Evolutionary conservation across 2,797 vertebrate species (phyloP).

Genomic region (Danionella dracula): DNA sequence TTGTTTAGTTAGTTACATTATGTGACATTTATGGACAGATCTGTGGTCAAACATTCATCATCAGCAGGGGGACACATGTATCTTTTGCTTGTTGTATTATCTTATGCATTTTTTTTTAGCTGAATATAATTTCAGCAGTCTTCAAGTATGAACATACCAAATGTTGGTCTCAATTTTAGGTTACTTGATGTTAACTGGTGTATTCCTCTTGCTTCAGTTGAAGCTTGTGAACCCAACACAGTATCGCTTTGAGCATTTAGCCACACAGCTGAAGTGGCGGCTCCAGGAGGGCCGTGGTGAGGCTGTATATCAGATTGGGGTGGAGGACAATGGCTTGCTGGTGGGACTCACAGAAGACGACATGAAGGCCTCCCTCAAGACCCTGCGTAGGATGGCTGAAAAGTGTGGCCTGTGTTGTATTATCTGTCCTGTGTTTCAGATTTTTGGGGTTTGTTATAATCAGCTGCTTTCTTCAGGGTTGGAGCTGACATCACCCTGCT

Average conservation of each 20-base stretch:
- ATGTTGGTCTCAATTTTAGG: neutral
- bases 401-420: slow-evolving; percentile 66
- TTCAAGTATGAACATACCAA: neutral
- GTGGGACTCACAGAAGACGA: slow-evolving; percentile 89
- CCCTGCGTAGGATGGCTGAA: slow-evolving; percentile 91
- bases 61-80: no score
- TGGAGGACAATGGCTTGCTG: slow-evolving; percentile 93
- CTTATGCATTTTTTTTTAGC: no score
- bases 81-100: no score
- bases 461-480: slow-evolving; percentile 67
- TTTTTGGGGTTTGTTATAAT: neutral
- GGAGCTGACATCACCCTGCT: slow-evolving; percentile 92
- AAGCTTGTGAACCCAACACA: slow-evolving; percentile 94
- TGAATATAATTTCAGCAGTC: no score
- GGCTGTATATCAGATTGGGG: slow-evolving; percentile 94
- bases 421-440: neutral
- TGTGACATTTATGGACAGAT: no score
- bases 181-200: neutral
- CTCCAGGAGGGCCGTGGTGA: slow-evolving; percentile 94
- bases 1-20: no score
- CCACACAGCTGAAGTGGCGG: slow-evolving; percentile 96
- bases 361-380: slow-evolving; percentile 90
- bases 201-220: slow-evolving; percentile 62
- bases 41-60: no score
- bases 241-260: slow-evolving; percentile 93